Base-by-base conservation (phyloP, 1,140 invertebrate species). In the Eupristina koningsbergeri region DNA sequence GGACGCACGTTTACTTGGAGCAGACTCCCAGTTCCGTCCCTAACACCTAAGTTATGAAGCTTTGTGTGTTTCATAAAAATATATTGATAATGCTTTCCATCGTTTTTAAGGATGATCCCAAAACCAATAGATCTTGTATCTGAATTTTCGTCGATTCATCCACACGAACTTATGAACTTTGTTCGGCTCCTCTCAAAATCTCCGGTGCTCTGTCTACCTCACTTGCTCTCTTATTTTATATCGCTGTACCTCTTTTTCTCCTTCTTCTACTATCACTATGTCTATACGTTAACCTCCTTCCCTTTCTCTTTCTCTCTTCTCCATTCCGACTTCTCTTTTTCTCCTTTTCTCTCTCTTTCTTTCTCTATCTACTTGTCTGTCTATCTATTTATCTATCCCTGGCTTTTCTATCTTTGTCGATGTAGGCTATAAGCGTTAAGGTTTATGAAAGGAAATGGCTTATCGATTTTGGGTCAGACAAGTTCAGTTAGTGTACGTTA, bases 401-500 rank as follows among this genome's bases (percentile, higher is more conserved):
- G 3, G 13, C 29, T 58, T 9, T 39, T 71, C 67, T n/a, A 22
- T 69, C 34, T 69, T 69, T 69, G 8, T 39, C 67, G 0, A 39
- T 34, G 26, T 26, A 76, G 74, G 50, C 50, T 64, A 50, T 63
- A 31, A 63, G 61, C 34, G 45, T 41, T 36, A 39, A 15, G 26
- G 58, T 53, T 50, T 45, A 80, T 45, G 41, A 45, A 69, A 71
- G 74, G 81, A 83, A 77, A 78, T 83, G 36, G 74, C 58, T 39
- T 83, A 83, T 83, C 74, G 81, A 83, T 83, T 83, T 69, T 31
- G 26, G 39, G 41, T 71, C 78, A 34, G 39, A 45, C n/a, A 34
- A 26, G 39, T 36, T 47, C 78, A 45, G 26, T 34, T 26, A 26
- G 19, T 47, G 0, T 0, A 58, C 73, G 22, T 82, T 76, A 64